These are phyloP conservation scores for Opisthograptis luteolata DNA, from an alignment of 2,888 invertebrate species.

Conservation along the genomic window DNA sequence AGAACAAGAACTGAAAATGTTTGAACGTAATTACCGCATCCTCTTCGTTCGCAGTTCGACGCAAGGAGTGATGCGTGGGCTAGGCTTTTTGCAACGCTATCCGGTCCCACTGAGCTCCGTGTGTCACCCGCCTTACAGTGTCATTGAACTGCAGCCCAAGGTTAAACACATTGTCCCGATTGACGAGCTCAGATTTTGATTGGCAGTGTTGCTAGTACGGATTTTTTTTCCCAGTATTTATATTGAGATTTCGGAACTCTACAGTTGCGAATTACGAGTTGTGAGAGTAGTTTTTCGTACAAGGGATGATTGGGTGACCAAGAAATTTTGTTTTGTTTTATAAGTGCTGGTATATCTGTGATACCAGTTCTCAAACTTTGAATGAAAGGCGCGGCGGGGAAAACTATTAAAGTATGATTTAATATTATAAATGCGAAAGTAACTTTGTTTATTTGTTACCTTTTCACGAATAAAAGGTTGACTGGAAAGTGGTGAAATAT, in stretches of 20 bases:
- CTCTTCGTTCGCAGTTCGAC: background rate
- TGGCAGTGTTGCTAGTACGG: background rate
- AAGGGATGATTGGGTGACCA: too few relatives aligned
- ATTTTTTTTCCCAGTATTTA: background rate
- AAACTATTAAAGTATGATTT: too few relatives aligned
- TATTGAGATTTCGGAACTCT: background rate
- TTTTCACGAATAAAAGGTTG: too few relatives aligned
- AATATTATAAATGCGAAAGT: too few relatives aligned
- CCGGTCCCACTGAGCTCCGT: slow-evolving; percentile 10
- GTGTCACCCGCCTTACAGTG: slow-evolving; percentile 40
- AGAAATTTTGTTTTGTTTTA: too few relatives aligned
- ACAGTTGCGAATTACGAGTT: background rate
- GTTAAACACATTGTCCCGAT: slow-evolving; percentile 59
- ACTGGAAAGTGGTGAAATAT: too few relatives aligned
- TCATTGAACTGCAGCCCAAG: slow-evolving; percentile 60
- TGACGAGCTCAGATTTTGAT: slow-evolving; percentile 26
- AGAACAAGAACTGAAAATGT: too few relatives aligned
- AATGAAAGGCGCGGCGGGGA: too few relatives aligned
- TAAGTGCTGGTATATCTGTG: too few relatives aligned
- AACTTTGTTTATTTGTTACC: too few relatives aligned
- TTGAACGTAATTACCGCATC: slow-evolving; percentile 30
- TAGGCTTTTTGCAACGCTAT: slow-evolving; percentile 44
- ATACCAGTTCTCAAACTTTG: too few relatives aligned
- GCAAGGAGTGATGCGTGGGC: slow-evolving; percentile 28
- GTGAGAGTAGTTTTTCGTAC: too few relatives aligned